Conservation (phyloP, 2,888 invertebrate genomes). For the Thera britannica region DNA sequence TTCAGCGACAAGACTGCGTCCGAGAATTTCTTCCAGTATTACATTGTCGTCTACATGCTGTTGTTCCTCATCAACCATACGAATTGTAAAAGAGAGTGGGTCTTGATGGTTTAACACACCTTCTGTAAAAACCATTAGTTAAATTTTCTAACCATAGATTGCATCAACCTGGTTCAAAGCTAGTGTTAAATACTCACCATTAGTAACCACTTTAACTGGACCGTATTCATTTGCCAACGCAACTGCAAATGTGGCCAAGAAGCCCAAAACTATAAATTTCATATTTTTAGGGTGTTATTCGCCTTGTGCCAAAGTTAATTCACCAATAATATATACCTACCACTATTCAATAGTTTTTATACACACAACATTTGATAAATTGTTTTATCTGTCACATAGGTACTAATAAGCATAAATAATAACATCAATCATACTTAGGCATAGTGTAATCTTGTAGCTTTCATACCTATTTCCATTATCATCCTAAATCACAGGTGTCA, state of each 20-base stretch:
- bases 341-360: neutral
- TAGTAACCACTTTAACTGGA: constrained; percentile 25
- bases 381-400: neutral
- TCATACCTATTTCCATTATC: constrained; percentile 15
- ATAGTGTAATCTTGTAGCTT: constrained; percentile 13
- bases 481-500: neutral
- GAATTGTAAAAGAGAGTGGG: constrained; percentile 31
- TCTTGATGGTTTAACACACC: constrained; percentile 24
- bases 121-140: constrained; percentile 7
- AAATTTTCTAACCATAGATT: neutral
- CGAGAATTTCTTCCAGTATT: constrained; percentile 22
- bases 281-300: constrained; percentile 11
- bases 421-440: constrained; percentile 13
- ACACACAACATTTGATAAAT: constrained; percentile 6
- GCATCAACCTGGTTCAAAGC: too few relatives aligned
- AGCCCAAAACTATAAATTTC: constrained; percentile 30
- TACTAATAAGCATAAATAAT: neutral
- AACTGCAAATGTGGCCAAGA: constrained; percentile 31
- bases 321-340: neutral
- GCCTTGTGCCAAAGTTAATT: neutral
- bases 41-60: constrained; percentile 19
- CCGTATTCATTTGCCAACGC: constrained; percentile 26
- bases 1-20: constrained; percentile 47
- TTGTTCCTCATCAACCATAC: constrained; percentile 12
- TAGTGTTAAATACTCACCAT: constrained; percentile 22